phyloP scores from a whole-genome alignment of 2,113 vertebrate genomes.

The Barnardius zonarius region DNA sequence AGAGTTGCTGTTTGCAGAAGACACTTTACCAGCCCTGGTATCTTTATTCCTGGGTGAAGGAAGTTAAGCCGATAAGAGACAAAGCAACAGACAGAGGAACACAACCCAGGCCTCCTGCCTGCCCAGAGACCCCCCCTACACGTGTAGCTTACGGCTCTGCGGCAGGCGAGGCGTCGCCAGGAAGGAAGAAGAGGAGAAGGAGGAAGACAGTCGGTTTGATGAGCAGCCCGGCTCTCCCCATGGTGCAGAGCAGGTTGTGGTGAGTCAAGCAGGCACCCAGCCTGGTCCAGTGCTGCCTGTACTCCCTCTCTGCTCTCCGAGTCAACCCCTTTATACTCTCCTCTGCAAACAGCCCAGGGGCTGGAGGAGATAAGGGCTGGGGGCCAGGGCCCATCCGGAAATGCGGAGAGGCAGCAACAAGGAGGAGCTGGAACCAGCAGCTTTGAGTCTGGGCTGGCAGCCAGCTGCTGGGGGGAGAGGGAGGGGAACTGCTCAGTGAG shows the following conservation, averaged over 20 bases:
- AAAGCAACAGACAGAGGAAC: background rate
- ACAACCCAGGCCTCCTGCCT: background rate
- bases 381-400: conserved; percentile 10
- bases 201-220: background rate
- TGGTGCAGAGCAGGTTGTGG: background rate
- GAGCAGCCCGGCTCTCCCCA: background rate
- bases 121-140: background rate
- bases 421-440: conserved; percentile 30
- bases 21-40: background rate
- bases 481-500: background rate
- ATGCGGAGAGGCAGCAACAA: background rate
- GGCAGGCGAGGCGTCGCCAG: background rate
- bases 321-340: conserved; percentile 23
- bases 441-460: background rate
- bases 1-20: background rate
- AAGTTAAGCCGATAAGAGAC: background rate
- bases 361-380: conserved; percentile 49
- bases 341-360: conserved; percentile 1
- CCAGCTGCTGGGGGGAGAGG: background rate
- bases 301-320: background rate
- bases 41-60: background rate
- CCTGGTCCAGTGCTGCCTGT: background rate
- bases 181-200: conserved; percentile 28
- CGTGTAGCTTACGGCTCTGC: conserved; percentile 49
- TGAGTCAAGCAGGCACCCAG: background rate